Evolutionary conservation across 2,113 vertebrate genomes (phyloP).

Genomic region (Chamaea fasciata): DNA sequence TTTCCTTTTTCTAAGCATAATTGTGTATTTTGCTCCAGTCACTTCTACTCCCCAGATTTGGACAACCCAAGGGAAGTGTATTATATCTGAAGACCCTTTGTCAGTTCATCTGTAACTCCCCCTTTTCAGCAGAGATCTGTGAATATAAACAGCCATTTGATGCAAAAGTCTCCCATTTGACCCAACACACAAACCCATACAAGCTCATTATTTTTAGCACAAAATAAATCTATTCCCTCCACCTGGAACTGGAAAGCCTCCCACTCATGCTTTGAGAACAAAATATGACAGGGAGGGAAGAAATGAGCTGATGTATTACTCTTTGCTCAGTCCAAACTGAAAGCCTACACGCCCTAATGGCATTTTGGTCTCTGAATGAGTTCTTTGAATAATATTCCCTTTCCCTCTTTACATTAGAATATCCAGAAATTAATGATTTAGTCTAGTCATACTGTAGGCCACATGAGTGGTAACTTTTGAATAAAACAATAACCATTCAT

Average conservation of each 20-base stretch:
- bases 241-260: background rate
- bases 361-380: conserved; percentile 22
- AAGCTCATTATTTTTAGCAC: background rate
- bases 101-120: background rate
- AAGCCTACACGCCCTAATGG: background rate
- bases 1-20: background rate
- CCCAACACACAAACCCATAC: background rate
- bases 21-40: background rate
- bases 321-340: background rate
- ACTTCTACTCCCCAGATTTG: background rate
- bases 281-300: conserved; percentile 6
- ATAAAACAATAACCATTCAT: conserved; percentile 50
- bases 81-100: background rate
- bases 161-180: background rate
- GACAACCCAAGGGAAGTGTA: background rate
- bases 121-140: background rate
- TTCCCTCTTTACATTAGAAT: background rate
- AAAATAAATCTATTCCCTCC: conserved; percentile 13
- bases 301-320: conserved; percentile 27
- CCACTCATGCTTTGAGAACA: conserved; percentile 2
- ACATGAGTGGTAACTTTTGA: conserved; percentile 36
- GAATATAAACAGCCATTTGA: background rate
- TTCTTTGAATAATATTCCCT: conserved; percentile 28
- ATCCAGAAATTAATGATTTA: conserved; percentile 57
- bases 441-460: background rate